Evolutionary conservation across 2,888 invertebrate species (phyloP), one percentile per base, ranked within the genome.

Genomic region (Trachelus stipa): DNA sequence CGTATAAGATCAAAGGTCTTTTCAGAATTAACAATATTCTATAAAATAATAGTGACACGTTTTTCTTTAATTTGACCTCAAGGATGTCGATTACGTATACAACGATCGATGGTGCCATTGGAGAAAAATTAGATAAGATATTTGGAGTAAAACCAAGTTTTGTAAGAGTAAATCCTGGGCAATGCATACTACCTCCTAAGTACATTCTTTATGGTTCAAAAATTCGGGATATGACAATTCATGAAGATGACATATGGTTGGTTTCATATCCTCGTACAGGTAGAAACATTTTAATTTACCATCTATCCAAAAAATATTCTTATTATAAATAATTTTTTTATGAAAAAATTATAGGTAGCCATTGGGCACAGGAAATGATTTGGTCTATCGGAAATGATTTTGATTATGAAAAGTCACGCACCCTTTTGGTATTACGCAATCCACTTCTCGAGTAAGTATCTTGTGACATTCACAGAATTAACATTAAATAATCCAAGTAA

Each of bases 341-440:
- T n/a, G 73, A 40, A 71, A 23, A 3, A 37, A 74, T 83, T 79
- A 37, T 81, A 96, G 96, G 96, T 23, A 98, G 98, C 34, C 98
- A 98, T 0, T 98, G 98, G 98, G 95, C 96, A 0, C 97, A 98
- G 88, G 98, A 98, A 92, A 97, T 98, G 95, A 94, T 97, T 3
- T 98, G 97, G 96, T 93, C 97, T n/a, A 94, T 98, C 79, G 95
- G 95, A 4, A 96, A 97, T 85, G 94, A 96, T 85, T 92, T 97
- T 82, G 94, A 98, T 89, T 96, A 95, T 86, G 95, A 96, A 86
- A 94, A 93, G 34, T 96, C 97, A 0, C 94, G 94, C 87, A 94
- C 93, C 9, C 79, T 93, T 92, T 82, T 95, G 93, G 93, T 93
- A 92, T 80, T 92, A 92, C 91, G 95, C 92, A 91, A 93, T 93